Percentiles rank a stretch among this genome's conserved stretches.
Conservation (phyloP, 2,113 vertebrate genomes). For the Coryphaenoides rupestris region DNA sequence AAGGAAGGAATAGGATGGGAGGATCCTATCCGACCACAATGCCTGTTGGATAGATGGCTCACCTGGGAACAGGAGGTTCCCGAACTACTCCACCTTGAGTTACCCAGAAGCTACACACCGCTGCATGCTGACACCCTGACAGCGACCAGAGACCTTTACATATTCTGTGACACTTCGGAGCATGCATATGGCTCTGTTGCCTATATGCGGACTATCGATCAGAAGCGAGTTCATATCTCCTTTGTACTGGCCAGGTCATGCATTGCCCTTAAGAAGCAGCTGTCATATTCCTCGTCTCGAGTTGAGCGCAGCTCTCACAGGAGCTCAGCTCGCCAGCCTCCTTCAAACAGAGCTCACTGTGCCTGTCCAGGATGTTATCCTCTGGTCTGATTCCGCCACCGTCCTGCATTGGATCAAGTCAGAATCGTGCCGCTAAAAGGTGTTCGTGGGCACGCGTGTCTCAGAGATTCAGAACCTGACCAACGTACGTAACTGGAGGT, state of each 20-base stretch:
- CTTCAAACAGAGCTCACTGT: slow-evolving; percentile 2
- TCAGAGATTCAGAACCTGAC: slow-evolving; percentile 31
- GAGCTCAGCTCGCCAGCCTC: slow-evolving; percentile 7
- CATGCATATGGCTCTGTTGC: background rate
- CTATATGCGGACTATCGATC: background rate
- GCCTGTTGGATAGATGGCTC: slow-evolving; percentile 1
- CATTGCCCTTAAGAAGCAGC: no score
- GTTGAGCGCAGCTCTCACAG: slow-evolving; percentile 9
- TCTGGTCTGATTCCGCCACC: slow-evolving; percentile 4
- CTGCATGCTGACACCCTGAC: no score
- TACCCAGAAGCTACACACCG: no score
- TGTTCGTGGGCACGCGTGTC: slow-evolving; percentile 12
- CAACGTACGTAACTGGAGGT: slow-evolving; percentile 1
- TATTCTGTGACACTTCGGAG: slow-evolving; percentile 23
- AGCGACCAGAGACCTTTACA: no score
- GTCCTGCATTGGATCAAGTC: slow-evolving; percentile 3
- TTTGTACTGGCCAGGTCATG: no score
- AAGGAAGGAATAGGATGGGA: slow-evolving; percentile 10
- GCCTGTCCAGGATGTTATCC: background rate
- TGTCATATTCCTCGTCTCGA: no score
- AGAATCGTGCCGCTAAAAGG: slow-evolving; percentile 7
- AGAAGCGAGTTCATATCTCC: no score
- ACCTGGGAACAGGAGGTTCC: background rate
- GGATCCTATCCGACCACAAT: background rate
- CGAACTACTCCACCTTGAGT: no score